Evolutionary conservation across 2,888 invertebrate species (phyloP).

Genomic region (Hypselothyrea guttata): DNA sequence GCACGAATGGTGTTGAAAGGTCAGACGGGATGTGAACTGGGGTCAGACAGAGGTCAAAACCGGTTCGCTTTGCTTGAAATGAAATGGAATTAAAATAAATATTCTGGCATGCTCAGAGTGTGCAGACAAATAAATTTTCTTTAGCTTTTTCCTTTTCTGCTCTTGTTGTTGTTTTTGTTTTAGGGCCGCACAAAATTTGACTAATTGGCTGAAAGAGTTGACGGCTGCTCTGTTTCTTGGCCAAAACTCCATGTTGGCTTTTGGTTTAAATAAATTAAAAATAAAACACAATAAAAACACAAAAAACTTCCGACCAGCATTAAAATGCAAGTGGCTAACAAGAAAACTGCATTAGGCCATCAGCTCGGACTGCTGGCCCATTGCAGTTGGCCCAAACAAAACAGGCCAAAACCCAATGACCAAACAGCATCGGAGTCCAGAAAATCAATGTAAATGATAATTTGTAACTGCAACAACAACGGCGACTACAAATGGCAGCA

Average conservation of each 20-base stretch:
- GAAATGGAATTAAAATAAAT: constrained; percentile 29
- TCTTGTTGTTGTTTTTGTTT: too few species aligned
- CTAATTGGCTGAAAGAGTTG: constrained; percentile 59
- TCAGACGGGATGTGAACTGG: constrained; percentile 22
- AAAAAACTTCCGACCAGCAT: constrained; percentile 40
- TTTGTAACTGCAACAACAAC: constrained; percentile 13
- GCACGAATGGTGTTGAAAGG: constrained; percentile 49
- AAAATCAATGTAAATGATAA: constrained; percentile 49
- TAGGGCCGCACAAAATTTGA: constrained; percentile 51
- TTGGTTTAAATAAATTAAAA: constrained; percentile 5
- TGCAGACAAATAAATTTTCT: constrained; percentile 9
- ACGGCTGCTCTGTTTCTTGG: constrained; percentile 8
- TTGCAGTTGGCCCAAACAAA: constrained; percentile 5
- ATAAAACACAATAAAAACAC: too few species aligned
- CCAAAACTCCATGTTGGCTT: constrained; percentile 30
- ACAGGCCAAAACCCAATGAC: constrained; percentile 1
- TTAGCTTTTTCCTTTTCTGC: too few species aligned
- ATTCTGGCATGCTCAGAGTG: constrained; percentile 7
- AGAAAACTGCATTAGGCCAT: constrained; percentile 66
- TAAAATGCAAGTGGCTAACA: constrained; percentile 68
- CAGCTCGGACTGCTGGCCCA: constrained; percentile 18
- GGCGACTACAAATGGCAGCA: constrained; percentile 9
- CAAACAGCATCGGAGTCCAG: background rate
- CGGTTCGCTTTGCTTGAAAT: constrained; percentile 18
- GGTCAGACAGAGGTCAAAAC: constrained; percentile 35